Percentiles rank a stretch among this genome's conserved stretches.
phyloP scores from a whole-genome alignment of 2,113 vertebrate genomes.

The Pongo pygmaeus region DNA sequence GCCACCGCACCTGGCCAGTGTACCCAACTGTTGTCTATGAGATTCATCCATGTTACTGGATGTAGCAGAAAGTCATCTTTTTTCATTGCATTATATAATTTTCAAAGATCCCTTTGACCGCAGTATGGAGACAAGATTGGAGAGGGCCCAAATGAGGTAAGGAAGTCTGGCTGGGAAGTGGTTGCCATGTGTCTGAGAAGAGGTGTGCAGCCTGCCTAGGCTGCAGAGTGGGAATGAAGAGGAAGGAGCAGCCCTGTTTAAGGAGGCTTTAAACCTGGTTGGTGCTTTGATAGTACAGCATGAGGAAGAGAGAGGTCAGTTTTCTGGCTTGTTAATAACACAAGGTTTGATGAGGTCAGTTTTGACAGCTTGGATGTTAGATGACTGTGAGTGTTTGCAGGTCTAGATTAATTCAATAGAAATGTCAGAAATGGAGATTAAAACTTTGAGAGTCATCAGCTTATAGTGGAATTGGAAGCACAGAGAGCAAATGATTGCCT shows the following conservation, averaged over 20 bases:
- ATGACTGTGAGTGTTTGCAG: neutral
- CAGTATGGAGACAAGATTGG: neutral
- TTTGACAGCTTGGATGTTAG: neutral
- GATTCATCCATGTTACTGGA: neutral
- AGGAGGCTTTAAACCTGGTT: neutral
- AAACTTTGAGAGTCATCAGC: neutral
- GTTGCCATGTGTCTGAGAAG: neutral
- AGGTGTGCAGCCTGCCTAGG: neutral
- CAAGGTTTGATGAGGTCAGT: neutral
- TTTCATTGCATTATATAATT: neutral
- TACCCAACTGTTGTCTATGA: neutral
- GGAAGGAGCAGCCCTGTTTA: neutral
- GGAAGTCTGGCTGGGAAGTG: neutral
- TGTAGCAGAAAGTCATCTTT: neutral
- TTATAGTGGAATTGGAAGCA: neutral
- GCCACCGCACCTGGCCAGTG: neutral
- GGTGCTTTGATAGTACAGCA: neutral
- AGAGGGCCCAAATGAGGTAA: neutral
- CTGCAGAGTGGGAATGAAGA: neutral
- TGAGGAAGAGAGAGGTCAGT: neutral
- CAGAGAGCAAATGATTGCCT: neutral
- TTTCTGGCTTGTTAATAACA: conserved; percentile 12
- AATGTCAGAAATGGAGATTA: neutral
- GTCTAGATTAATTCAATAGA: conserved; percentile 11
- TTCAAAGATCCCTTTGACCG: neutral